These are phyloP conservation scores for Cyprinodon variegatus DNA, from an alignment of 2,113 vertebrate species.

Conservation along the genomic window DNA sequence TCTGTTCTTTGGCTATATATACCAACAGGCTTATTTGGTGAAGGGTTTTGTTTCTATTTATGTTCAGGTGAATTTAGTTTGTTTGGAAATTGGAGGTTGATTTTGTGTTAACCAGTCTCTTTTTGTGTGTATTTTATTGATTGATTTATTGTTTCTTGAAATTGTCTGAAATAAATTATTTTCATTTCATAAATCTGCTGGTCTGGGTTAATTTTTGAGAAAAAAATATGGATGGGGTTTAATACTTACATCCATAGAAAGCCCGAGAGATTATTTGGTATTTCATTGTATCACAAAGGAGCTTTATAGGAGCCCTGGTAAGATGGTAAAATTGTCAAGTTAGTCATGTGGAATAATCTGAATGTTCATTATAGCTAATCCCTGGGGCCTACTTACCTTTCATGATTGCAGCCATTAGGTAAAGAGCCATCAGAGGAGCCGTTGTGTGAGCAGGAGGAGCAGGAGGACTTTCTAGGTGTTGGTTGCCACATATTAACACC, in stretches of 20 bases:
- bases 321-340: constrained; percentile 25
- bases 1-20: no score
- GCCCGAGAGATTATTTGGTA: constrained; percentile 98
- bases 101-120: no score
- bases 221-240: neutral
- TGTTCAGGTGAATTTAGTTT: no score
- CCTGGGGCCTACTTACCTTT: constrained; percentile 78
- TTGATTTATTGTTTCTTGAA: no score
- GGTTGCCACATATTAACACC: constrained; percentile 90
- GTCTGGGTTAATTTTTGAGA: neutral
- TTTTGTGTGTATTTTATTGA: no score
- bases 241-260: constrained; percentile 95
- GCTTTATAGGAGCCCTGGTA: constrained; percentile 90
- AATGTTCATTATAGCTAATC: neutral
- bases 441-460: constrained; percentile 92
- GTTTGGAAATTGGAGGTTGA: no score
- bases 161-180: no score
- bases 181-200: neutral
- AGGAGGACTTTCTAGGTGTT: constrained; percentile 90
- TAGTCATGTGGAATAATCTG: constrained; percentile 11
- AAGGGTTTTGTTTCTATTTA: no score
- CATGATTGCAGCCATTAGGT: constrained; percentile 91
- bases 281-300: constrained; percentile 99
- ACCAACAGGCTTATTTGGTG: no score
- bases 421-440: constrained; percentile 86